Base-by-base conservation (phyloP, 2,113 vertebrate genomes). In the Perca schrenkii region DNA sequence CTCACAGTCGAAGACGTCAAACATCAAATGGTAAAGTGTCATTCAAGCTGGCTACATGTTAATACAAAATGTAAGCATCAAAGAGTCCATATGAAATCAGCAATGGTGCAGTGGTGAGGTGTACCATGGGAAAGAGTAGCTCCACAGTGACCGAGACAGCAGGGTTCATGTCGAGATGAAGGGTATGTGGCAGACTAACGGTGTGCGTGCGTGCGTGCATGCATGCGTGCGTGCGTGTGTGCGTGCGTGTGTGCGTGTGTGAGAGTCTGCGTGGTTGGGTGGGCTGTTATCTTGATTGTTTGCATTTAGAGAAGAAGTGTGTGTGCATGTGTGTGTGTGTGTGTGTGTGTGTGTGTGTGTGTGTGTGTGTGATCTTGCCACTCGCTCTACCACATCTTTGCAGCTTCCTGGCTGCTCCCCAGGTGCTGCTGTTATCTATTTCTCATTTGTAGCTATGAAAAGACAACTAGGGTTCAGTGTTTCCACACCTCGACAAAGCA, bases 241-340 rank as follows among this genome's bases (percentile, higher is more conserved):
- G 31, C 4, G 4, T 5, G 4, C 4, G 31, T 5, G 31, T 5
- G 34, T 6, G 34, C 1, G 34, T 6, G 34, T 6, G 5, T 6
- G 34, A 34, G 4, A 40, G 58, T 64, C 28, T 78, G 64, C 8
- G 1, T 78, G 40, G 3, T 16, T 65, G 15, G 50, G 52, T 61
- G 12, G 57, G 22, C 19, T 63, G 46, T n/a, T 34, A 34, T 34
- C 34, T 34, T 34, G 34, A 6, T 28, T 69, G 71, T 80, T 68
- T 78, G 36, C 47, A 62, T 31, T 34, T 46, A 2, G 40, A 69
- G 28, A 70, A 58, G 58, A 36, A 75, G 31, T 63, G 76, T 69
- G 31, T n/a, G 52, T 56, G 28, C 21, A 8, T 47, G n/a, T 65
- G n/a, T 16, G 40, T 64, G 56, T 57, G 56, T 31, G 60, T 62